Evolutionary conservation across 2,888 invertebrate species (phyloP), one percentile per base, ranked within the genome.

Genomic region (Pachymerium ferrugineum): DNA sequence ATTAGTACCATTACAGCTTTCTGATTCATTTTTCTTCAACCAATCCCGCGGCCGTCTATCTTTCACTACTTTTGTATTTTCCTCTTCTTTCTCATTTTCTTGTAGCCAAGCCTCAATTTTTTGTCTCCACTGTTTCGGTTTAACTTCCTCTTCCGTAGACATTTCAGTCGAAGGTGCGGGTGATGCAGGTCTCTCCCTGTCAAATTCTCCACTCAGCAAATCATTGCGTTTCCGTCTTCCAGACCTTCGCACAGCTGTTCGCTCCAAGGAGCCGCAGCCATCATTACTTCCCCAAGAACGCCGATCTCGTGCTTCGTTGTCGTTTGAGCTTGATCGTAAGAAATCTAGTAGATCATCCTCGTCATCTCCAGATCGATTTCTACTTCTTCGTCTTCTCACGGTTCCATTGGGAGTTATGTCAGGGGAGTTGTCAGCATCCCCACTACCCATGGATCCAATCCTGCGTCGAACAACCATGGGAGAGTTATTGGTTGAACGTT

Each of bases 21-120:
- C n/a, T n/a, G n/a, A n/a, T 69, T 69, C 62, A 28, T 62, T 62
- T 62, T 62, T 62, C 62, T 30, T 69, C 31, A 33, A 8, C 30
- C 70, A 69, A 62, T 62, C 62, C 28, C 28, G 22, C 5, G 62
- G 62, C 28, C 62, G 10, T 3, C 62, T 10, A 22, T 62, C 62
- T 10, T 62, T 62, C 25, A 25, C 62, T n/a, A 14, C 28, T 62
- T 88, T 87, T 0, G 28, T 47, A 19, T 74, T 68, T 42, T 75
- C 38, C 62, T 76, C 92, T 80, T 89, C 91, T 80, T 88, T 89
- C 81, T 92, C 92, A 84, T 92, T 93, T 74, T 92, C 92, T 78
- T 92, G 89, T 76, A 94, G 84, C 94, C 94, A 94, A 5, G 92
- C 92, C 83, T 94, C 93, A 80, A 94, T 94, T 82, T 94, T 93